These are phyloP conservation scores for Chauna torquata DNA, from an alignment of 2,113 vertebrate species.

Conservation along the genomic window DNA sequence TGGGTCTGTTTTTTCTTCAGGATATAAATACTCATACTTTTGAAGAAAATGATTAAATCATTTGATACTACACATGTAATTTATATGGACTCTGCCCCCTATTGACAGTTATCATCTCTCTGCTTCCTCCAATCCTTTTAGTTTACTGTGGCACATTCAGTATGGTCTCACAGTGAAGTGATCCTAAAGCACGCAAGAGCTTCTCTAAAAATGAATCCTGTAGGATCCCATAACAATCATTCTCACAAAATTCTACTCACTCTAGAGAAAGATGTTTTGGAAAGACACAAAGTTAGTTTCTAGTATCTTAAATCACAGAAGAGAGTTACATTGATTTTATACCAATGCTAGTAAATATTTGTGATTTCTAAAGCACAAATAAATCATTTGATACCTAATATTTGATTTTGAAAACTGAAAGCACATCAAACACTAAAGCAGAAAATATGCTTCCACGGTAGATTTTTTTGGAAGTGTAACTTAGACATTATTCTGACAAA, in stretches of 20 bases:
- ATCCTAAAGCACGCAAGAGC: background rate
- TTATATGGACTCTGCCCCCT: background rate
- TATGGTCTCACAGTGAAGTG: background rate
- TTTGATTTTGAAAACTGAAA: background rate
- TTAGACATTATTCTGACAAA: background rate
- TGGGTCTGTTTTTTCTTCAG: background rate
- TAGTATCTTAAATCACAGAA: background rate
- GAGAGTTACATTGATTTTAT: background rate
- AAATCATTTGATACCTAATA: background rate
- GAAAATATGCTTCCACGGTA: background rate
- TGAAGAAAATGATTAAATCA: background rate
- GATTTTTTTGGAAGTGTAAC: background rate
- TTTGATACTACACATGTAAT: background rate
- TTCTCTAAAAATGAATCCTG: background rate
- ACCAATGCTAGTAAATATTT: background rate
- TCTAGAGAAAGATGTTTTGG: background rate
- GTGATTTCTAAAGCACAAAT: background rate
- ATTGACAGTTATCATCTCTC: background rate
- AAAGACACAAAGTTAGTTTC: background rate
- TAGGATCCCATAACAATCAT: background rate
- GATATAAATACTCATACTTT: background rate
- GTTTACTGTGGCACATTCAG: background rate
- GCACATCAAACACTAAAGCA: background rate
- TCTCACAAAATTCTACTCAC: background rate
- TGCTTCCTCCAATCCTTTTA: background rate